Base-by-base conservation (phyloP, 2,888 invertebrate species). In the Drosophila peninsularis region DNA sequence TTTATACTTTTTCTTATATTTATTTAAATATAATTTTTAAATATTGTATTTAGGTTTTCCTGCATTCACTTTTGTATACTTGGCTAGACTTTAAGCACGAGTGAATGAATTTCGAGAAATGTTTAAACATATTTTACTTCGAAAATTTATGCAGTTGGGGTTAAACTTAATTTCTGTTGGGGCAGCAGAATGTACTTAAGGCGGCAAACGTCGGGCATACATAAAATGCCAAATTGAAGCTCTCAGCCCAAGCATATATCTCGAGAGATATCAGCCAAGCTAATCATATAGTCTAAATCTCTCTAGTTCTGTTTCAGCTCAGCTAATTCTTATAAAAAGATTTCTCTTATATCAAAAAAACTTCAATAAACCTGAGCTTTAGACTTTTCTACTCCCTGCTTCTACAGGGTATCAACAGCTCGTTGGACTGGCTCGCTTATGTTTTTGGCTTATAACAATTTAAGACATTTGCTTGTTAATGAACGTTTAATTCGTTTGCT, bases 401-500 rank as follows among this genome's bases (percentile, higher is more conserved):
- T n/a, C n/a, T 27, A 0, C 0, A 52, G 52, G 6, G 52, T 11
- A 54, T 54, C 5, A 1, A 2, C 5, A 14, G 21, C 27, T 24
- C 52, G 52, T 37, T 37, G 1, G n/a, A 13, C 11, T 27, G 1
- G 2, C 0, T 27, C 17, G 3, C 3, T 30, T 11, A 17, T 30
- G 11, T 6, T 17, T 17, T 30, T 47, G 30, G 30, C 5, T 27
- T 37, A 17, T 24, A 52, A n/a, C 42, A 57, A 34, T 62, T 66
- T 32, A 5, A 54, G 32, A 52, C 44, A 62, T 60, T 44, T 55
- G 34, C 47, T n/a, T 47, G 53, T 55, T 58, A 70, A 17, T 55
- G 21, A 50, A 63, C 32, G 45, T 69, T 75, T 50, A 54, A 77
- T 52, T 57, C 9, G 58, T 41, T 77, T 62, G 55, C 24, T 57